phyloP scores from a whole-genome alignment of 2,797 vertebrate species.

The Decapterus maruadsi region DNA sequence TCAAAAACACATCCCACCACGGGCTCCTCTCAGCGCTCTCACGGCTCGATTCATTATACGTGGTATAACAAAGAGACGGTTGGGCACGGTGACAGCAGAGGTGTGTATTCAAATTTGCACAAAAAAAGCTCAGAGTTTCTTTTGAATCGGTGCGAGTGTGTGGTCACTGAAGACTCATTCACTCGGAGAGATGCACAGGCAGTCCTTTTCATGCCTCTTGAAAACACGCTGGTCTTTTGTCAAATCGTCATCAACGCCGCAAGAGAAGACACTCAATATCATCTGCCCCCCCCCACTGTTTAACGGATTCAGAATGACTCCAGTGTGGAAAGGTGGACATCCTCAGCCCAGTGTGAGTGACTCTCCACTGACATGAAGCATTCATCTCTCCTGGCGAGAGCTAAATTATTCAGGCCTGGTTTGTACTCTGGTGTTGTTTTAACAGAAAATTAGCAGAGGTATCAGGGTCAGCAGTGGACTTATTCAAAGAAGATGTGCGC shows the following conservation, averaged over 20 bases:
- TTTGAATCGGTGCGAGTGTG: conserved; percentile 42
- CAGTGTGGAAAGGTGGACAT: conserved; percentile 16
- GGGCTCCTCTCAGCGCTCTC: conserved; percentile 58
- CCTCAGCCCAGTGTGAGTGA: conserved; percentile 15
- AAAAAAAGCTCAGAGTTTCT: conserved; percentile 59
- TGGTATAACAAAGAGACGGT: conserved; percentile 64
- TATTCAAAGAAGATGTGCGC: conserved; percentile 20
- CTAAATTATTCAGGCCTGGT: conserved; percentile 2
- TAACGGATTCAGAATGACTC: conserved; percentile 27
- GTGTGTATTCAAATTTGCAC: conserved; percentile 73
- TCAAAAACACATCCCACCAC: conserved; percentile 53
- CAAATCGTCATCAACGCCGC: conserved; percentile 35
- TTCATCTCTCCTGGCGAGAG: conserved; percentile 30
- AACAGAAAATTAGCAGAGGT: conserved; percentile 13
- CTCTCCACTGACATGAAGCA: conserved; percentile 14
- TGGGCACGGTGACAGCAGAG: conserved; percentile 56
- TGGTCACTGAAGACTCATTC: conserved; percentile 53
- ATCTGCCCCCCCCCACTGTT: conserved; percentile 12
- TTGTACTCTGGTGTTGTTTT: conserved; percentile 16
- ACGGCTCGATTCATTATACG: conserved; percentile 59
- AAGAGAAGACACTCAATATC: conserved; percentile 21
- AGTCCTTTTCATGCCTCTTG: conserved; percentile 34
- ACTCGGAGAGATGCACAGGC: conserved; percentile 47
- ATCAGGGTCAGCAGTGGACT: conserved; percentile 20
- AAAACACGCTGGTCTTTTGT: conserved; percentile 64